Percentiles rank a stretch among this genome's conserved stretches.
These are phyloP conservation scores for Heliornis fulica DNA, from an alignment of 2,113 vertebrate genomes.

Conservation along the genomic window DNA sequence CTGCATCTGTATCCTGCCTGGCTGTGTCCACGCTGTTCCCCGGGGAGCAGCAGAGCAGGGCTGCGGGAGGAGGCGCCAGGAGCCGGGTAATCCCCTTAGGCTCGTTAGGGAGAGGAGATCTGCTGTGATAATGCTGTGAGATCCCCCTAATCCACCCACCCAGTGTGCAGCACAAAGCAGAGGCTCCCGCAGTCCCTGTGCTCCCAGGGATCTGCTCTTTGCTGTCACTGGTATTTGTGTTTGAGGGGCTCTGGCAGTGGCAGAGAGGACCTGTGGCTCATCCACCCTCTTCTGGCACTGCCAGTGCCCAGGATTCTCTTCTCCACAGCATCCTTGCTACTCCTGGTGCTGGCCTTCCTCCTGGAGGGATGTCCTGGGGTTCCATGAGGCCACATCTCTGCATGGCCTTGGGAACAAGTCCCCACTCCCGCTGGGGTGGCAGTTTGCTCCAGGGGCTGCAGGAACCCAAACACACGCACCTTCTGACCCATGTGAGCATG, in stretches of 20 bases:
- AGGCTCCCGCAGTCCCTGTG: background rate
- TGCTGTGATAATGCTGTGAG: background rate
- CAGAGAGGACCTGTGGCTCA: background rate
- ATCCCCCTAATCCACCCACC: background rate
- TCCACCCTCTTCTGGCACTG: background rate
- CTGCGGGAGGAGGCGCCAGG: background rate
- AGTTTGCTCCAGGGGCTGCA: background rate
- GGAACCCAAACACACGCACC: accelerated
- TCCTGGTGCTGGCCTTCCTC: accelerated
- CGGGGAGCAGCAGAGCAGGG: background rate
- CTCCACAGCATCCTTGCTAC: background rate
- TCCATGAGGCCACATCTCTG: background rate
- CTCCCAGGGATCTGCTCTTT: background rate
- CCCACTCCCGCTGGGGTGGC: background rate
- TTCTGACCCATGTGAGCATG: accelerated
- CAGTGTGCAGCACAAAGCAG: background rate
- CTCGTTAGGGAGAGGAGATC: background rate
- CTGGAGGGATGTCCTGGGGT: background rate
- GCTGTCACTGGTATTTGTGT: background rate
- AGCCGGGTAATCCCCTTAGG: background rate
- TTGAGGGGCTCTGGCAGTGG: background rate
- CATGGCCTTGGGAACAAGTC: background rate
- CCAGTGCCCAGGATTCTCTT: background rate
- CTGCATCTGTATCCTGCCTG: background rate
- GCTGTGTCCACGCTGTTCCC: accelerated